phyloP scores from a whole-genome alignment of 1,140 invertebrate species.

The Drosophila watanabei region DNA sequence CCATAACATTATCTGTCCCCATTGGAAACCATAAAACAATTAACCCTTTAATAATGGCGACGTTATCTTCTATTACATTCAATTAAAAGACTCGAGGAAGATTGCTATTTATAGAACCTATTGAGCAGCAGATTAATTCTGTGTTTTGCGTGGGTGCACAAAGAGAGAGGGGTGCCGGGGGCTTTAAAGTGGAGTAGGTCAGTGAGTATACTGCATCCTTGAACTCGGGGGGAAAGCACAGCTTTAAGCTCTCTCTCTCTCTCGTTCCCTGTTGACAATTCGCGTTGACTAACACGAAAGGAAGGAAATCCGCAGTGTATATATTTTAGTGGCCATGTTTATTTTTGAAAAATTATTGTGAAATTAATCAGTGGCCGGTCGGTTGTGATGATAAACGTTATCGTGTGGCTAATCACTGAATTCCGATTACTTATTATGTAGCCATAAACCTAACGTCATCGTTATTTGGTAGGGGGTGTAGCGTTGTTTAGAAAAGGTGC shows the following conservation, averaged over 20 bases:
- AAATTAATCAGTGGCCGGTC: slow-evolving; percentile 22
- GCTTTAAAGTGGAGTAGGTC: slow-evolving; percentile 45
- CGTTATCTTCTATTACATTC: slow-evolving; percentile 34
- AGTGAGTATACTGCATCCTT: slow-evolving; percentile 54
- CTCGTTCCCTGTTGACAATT: slow-evolving; percentile 1
- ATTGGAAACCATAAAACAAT: slow-evolving; percentile 6
- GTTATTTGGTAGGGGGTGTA: slow-evolving; percentile 20
- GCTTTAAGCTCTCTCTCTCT: slow-evolving; percentile 32
- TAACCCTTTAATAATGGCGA: slow-evolving; percentile 7
- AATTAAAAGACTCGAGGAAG: slow-evolving; percentile 16
- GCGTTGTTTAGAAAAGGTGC: not conserved
- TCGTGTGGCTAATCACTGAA: slow-evolving; percentile 35
- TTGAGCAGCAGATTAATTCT: slow-evolving; percentile 23
- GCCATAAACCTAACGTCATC: slow-evolving; percentile 24
- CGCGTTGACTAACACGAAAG: not conserved
- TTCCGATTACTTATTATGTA: slow-evolving; percentile 17
- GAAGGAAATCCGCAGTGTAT: not conserved
- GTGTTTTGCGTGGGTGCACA: slow-evolving; percentile 15
- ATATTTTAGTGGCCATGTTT: not conserved
- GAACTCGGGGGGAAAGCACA: slow-evolving; percentile 11
- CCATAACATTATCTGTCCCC: slow-evolving; percentile 7
- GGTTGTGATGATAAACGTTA: slow-evolving; percentile 25
- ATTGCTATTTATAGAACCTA: slow-evolving; percentile 20
- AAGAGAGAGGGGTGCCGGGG: not conserved
- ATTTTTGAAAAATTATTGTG: slow-evolving; percentile 19